Percentiles rank a stretch among this genome's conserved stretches.
Conservation (phyloP, 2,888 invertebrate genomes). For the Cryptops parisi region DNA sequence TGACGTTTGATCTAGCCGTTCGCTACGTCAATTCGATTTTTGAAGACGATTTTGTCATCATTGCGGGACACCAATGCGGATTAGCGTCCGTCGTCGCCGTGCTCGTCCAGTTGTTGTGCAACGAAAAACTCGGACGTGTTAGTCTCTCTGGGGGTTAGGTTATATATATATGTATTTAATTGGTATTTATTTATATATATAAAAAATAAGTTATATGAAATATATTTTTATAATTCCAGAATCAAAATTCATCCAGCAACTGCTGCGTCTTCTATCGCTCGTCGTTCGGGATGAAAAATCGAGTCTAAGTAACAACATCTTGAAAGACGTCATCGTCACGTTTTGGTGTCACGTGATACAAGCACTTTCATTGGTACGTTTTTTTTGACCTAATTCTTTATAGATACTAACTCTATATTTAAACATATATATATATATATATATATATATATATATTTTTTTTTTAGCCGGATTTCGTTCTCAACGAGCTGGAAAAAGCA, state of each 20-base stretch:
- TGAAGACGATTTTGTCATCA: constrained; percentile 9
- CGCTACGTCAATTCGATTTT: background rate
- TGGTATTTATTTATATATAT: too few relatives aligned
- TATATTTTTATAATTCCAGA: too few relatives aligned
- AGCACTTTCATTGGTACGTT: background rate
- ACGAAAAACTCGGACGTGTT: too few relatives aligned
- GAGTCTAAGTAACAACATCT: constrained; percentile 6
- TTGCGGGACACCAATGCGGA: constrained; percentile 11
- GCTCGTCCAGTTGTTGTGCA: too few relatives aligned
- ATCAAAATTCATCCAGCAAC: too few relatives aligned
- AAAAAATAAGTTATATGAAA: too few relatives aligned
- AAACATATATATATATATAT: too few relatives aligned
- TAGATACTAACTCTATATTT: too few relatives aligned
- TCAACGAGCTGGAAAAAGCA: background rate
- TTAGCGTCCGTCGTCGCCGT: constrained; percentile 5
- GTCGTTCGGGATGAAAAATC: background rate
- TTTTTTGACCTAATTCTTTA: too few relatives aligned
- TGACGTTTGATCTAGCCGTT: background rate
- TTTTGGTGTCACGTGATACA: constrained; percentile 8
- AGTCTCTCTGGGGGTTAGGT: too few relatives aligned
- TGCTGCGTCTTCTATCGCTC: too few relatives aligned
- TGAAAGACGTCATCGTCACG: background rate
- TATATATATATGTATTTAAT: too few relatives aligned
- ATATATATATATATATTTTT: background rate
- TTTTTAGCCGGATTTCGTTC: background rate